A percentile compares a stretch with the other conserved stretches of the same genome.
phyloP scores from a whole-genome alignment of 2,888 invertebrate species.

The Cabera pusaria region DNA sequence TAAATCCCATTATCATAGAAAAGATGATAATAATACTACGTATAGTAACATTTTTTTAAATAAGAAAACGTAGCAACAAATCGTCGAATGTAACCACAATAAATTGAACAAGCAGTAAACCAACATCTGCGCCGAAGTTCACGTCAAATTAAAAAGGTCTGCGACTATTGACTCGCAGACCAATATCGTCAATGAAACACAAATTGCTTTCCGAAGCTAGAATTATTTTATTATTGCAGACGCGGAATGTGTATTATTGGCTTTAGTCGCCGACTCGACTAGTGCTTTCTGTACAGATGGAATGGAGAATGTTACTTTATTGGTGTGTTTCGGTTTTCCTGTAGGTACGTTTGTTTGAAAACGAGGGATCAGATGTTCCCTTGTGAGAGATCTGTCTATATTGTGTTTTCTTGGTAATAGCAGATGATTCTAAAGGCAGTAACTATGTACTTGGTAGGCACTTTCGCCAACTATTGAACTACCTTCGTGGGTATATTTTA shows the following conservation, averaged over 20 bases:
- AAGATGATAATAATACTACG: no score
- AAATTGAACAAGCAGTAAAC: slow-evolving; percentile 10
- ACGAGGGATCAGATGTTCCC: no score
- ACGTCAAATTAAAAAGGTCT: slow-evolving; percentile 26
- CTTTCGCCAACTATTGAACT: no score
- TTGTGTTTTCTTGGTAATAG: no score
- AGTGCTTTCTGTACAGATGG: slow-evolving; percentile 12
- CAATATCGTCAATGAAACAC: slow-evolving; percentile 31
- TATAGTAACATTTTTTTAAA: no score
- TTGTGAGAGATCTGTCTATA: no score
- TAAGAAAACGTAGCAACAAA: background rate
- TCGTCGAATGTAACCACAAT: slow-evolving; percentile 2
- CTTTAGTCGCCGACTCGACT: slow-evolving; percentile 21
- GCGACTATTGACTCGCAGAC: slow-evolving; percentile 22
- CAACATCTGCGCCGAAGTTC: slow-evolving; percentile 6
- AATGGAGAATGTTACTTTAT: slow-evolving; percentile 15
- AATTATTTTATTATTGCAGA: slow-evolving; percentile 35
- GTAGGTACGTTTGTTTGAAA: background rate
- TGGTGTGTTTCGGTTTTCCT: background rate
- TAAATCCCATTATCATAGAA: no score
- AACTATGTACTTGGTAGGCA: no score
- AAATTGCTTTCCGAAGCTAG: slow-evolving; percentile 34
- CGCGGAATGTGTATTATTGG: slow-evolving; percentile 34
- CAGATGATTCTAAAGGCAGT: no score
- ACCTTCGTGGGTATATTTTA: no score